These are phyloP conservation scores for Pristionchus pacificus DNA, from an alignment of 1,140 invertebrate species.

Conservation along the genomic window DNA sequence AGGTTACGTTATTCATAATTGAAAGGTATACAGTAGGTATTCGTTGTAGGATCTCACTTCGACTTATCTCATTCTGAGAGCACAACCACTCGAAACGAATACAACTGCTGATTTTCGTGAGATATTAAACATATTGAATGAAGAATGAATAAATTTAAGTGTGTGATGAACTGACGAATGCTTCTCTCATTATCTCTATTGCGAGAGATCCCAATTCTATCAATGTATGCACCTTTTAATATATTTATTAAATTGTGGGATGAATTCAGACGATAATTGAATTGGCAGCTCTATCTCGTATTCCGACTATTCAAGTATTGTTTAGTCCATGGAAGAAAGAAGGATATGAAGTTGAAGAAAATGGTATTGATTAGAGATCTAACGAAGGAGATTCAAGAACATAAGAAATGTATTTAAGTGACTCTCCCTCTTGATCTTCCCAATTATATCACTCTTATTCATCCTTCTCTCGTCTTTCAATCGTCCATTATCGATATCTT, in stretches of 20 bases:
- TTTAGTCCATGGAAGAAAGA: neutral
- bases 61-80: neutral
- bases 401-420: slow-evolving; percentile 12
- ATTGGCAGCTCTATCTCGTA: neutral
- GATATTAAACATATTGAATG: neutral
- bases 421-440: neutral
- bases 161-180: neutral
- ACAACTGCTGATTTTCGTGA: neutral
- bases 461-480: slow-evolving; percentile 40
- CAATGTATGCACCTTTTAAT: neutral
- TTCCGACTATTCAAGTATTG: neutral
- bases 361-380: neutral
- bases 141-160: neutral
- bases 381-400: neutral
- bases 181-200: neutral
- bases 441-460: slow-evolving; percentile 40
- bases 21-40: neutral
- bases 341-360: neutral
- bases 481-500: slow-evolving; percentile 41
- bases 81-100: neutral
- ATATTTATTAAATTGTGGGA: neutral
- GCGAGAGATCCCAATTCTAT: neutral
- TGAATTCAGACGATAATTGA: neutral
- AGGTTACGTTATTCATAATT: too few relatives aligned
- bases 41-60: neutral